A percentile compares a stretch with the other conserved stretches of the same genome.
phyloP scores from a whole-genome alignment of 1,140 invertebrate genomes.

The Mya arenaria region DNA sequence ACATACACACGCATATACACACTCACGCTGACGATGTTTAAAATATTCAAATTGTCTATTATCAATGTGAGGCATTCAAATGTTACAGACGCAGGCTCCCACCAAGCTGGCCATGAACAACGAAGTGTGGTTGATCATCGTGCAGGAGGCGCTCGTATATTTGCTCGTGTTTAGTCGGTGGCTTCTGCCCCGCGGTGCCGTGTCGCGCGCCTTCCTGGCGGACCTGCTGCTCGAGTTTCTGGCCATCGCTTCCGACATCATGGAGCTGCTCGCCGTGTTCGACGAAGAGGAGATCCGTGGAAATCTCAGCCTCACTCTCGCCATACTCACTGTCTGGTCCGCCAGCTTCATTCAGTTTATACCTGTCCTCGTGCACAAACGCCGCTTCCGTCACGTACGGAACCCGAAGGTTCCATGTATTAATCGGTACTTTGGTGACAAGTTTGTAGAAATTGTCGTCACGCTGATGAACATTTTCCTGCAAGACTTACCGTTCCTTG shows the following conservation, averaged over 20 bases:
- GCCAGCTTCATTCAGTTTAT: conserved; percentile 90
- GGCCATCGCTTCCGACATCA: conserved; percentile 94
- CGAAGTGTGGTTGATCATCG: conserved; percentile 74
- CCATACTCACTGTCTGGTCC: conserved; percentile 81
- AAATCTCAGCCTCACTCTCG: conserved; percentile 51
- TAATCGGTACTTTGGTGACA: conserved; percentile 10
- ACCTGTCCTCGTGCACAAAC: conserved; percentile 39
- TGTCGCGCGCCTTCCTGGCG: conserved; percentile 93
- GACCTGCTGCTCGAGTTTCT: conserved; percentile 89
- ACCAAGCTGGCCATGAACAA: conserved; percentile 51
- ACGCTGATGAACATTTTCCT: conserved; percentile 53
- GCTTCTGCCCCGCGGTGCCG: conserved; percentile 90
- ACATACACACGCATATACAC: too few species aligned
- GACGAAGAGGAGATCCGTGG: conserved; percentile 69
- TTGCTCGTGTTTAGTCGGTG: conserved; percentile 93
- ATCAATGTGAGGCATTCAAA: too few species aligned
- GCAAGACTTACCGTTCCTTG: conserved; percentile 90
- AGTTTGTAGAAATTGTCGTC: conserved; percentile 34
- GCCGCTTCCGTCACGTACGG: conserved; percentile 8
- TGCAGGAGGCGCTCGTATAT: conserved; percentile 93
- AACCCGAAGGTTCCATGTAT: conserved; percentile 3
- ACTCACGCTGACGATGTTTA: too few species aligned
- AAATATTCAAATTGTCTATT: too few species aligned
- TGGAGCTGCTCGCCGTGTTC: conserved; percentile 97
- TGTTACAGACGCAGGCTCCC: too few species aligned